Percentiles rank a stretch among this genome's conserved stretches.
Evolutionary conservation across 2,888 invertebrate genomes (phyloP).

Genomic region (Stenodema calcarata): DNA sequence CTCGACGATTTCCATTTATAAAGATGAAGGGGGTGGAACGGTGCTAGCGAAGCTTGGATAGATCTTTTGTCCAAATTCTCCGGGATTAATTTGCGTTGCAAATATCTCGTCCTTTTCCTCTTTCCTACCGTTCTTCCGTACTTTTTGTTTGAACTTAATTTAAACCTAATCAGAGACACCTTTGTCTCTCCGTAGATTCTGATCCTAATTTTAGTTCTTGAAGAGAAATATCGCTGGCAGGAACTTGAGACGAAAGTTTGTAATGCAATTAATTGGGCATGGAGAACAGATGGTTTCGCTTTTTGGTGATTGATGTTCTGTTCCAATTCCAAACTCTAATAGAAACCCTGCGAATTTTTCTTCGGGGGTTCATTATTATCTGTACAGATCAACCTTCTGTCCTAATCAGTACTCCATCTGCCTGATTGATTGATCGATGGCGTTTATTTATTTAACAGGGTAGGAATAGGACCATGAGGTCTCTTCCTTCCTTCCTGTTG

Average conservation of each 20-base stretch:
- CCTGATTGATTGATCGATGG: too few species aligned
- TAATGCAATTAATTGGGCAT: background rate
- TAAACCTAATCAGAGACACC: background rate
- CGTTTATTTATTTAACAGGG: too few species aligned
- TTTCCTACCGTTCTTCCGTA: background rate
- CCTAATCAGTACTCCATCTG: too few species aligned
- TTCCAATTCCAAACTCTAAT: too few species aligned
- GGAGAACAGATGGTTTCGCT: background rate
- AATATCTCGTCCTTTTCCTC: background rate
- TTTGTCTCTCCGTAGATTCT: background rate
- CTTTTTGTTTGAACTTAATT: conserved; percentile 2
- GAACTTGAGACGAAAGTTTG: background rate
- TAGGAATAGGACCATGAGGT: too few species aligned
- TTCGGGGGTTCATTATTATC: too few species aligned
- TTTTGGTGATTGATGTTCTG: background rate
- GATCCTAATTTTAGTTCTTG: background rate
- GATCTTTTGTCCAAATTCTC: background rate
- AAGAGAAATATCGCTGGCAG: background rate
- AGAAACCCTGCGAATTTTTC: too few species aligned
- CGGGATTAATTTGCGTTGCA: background rate
- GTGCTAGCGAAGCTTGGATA: background rate
- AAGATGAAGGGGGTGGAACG: background rate
- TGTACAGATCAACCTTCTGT: too few species aligned
- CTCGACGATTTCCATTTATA: background rate
- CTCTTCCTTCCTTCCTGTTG: too few species aligned